Conservation (phyloP, 2,888 invertebrate genomes). For the Callinectes sapidus region DNA sequence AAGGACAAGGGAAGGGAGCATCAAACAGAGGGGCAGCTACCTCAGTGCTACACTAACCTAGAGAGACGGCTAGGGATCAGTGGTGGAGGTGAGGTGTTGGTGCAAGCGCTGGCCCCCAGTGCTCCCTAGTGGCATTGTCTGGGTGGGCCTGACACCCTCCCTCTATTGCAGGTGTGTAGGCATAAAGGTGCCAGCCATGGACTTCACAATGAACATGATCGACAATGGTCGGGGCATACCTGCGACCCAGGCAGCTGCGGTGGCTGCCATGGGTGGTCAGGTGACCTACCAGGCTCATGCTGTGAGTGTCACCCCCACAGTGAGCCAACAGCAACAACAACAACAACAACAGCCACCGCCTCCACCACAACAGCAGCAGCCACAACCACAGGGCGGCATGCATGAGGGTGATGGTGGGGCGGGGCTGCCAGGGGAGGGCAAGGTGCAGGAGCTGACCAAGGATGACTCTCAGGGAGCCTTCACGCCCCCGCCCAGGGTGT, state of each 20-base stretch:
- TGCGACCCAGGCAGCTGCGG: conserved; percentile 69
- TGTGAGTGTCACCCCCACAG: conserved; percentile 64
- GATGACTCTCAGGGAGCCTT: conserved; percentile 72
- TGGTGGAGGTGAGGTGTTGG: conserved; percentile 61
- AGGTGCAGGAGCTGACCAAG: conserved; percentile 72
- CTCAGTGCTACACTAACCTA: conserved; percentile 68
- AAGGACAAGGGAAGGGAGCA: conserved; percentile 59
- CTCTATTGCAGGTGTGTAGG: conserved; percentile 68
- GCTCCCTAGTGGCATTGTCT: conserved; percentile 60
- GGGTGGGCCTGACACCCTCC: conserved; percentile 68
- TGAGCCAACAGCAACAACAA: conserved; percentile 67
- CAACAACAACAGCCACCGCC: conserved; percentile 70
- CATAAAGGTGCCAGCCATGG: conserved; percentile 69
- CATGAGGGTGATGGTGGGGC: conserved; percentile 64
- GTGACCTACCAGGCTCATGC: conserved; percentile 70
- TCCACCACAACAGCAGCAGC: conserved; percentile 50
- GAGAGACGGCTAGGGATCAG: conserved; percentile 65
- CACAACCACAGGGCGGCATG: conserved; percentile 56
- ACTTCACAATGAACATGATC: conserved; percentile 73
- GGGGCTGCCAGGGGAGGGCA: conserved; percentile 66
- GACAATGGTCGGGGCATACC: conserved; percentile 71
- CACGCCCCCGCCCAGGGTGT: conserved; percentile 72
- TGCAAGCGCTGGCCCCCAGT: conserved; percentile 56
- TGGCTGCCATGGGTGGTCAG: conserved; percentile 71
- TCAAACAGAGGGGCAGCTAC: conserved; percentile 63